Conservation (phyloP, 23 tunicate genomes). For the Clavelina lepadiformis region DNA sequence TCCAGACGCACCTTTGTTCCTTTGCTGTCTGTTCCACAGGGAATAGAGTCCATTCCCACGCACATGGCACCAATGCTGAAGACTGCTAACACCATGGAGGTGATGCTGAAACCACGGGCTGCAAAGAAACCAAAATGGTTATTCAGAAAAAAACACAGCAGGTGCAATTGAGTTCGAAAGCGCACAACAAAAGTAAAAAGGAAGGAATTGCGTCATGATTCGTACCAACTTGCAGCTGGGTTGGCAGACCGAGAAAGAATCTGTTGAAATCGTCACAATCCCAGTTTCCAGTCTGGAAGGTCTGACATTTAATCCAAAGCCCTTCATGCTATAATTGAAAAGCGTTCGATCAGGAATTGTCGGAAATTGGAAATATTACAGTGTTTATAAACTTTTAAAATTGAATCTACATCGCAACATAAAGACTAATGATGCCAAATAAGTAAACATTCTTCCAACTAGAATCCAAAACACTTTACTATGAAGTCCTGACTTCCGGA, state of each 20-base stretch:
- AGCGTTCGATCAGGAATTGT: not conserved
- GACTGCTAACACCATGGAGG: conserved; percentile 45
- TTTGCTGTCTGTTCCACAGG: conserved; percentile 65
- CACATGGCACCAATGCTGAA: conserved; percentile 22
- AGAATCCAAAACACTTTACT: too few relatives aligned
- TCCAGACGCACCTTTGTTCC: conserved; percentile 31
- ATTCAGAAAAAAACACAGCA: too few relatives aligned
- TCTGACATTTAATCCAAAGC: conserved; percentile 56
- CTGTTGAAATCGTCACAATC: conserved; percentile 82
- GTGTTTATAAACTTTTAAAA: too few relatives aligned
- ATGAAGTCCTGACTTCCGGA: too few relatives aligned
- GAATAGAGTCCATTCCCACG: conserved; percentile 74
- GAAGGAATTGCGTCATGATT: not conserved
- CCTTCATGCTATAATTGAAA: conserved; percentile 61
- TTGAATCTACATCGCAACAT: too few relatives aligned
- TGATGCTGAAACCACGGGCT: conserved; percentile 75
- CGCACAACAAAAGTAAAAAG: not conserved
- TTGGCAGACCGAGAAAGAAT: conserved; percentile 62
- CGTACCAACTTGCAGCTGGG: conserved; percentile 59
- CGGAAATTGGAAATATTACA: too few relatives aligned
- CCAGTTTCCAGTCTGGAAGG: conserved; percentile 82
- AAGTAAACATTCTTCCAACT: too few relatives aligned
- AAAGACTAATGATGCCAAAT: too few relatives aligned
- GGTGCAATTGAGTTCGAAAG: not conserved
- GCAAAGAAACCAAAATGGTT: conserved; percentile 12